These are phyloP conservation scores for Chrysomela aeneicollis DNA, from an alignment of 2,888 invertebrate species.

Conservation along the genomic window DNA sequence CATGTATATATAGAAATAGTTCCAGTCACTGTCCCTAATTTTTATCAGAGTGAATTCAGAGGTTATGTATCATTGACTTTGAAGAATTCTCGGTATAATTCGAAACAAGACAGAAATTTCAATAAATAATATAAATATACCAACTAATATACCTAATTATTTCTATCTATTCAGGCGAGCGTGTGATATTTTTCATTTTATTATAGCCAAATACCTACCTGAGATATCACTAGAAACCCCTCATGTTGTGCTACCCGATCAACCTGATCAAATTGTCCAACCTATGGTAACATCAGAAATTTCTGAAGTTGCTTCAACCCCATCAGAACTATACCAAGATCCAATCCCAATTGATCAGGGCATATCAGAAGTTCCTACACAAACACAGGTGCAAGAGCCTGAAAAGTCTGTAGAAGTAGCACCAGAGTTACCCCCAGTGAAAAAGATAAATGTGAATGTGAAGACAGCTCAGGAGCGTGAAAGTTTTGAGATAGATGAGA, in stretches of 20 bases:
- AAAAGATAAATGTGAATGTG: slow-evolving; percentile 83
- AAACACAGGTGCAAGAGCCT: slow-evolving; percentile 28
- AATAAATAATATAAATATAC: too few species aligned
- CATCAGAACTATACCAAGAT: slow-evolving; percentile 9
- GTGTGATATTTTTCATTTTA: slow-evolving; percentile 40
- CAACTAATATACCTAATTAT: too few species aligned
- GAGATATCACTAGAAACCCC: slow-evolving; percentile 36
- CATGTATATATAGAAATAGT: too few species aligned
- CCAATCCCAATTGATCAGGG: neutral
- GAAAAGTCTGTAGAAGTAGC: slow-evolving; percentile 18
- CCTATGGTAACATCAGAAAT: slow-evolving; percentile 14
- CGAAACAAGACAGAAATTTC: too few species aligned
- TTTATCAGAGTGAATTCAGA: too few species aligned
- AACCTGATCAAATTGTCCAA: slow-evolving; percentile 17
- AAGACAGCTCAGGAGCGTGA: slow-evolving; percentile 94
- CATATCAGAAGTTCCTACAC: neutral
- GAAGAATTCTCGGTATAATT: too few species aligned
- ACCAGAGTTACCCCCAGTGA: slow-evolving; percentile 39
- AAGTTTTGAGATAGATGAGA: slow-evolving; percentile 84
- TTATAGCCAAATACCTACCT: slow-evolving; percentile 32
- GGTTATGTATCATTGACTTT: too few species aligned
- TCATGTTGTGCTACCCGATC: slow-evolving; percentile 24
- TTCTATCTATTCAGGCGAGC: too few species aligned
- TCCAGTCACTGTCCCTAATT: too few species aligned
- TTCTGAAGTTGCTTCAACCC: slow-evolving; percentile 11